Conservation (phyloP, 2,888 invertebrate species). For the Acrobasis repandana region DNA sequence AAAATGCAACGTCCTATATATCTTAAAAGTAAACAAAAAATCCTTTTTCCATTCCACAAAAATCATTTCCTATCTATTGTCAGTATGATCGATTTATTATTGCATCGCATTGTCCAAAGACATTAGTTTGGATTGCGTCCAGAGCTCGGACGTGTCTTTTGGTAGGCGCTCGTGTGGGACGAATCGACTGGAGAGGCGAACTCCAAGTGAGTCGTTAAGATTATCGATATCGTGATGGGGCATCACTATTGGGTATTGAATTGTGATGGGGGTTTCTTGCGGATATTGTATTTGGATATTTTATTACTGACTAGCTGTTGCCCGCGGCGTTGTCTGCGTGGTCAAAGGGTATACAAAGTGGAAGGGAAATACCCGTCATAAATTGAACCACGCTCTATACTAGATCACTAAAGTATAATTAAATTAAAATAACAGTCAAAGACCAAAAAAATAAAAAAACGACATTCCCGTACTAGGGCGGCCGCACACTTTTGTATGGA, state of each 20-base stretch:
- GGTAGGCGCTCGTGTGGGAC: slow-evolving; percentile 59
- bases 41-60: slow-evolving; percentile 18
- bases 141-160: slow-evolving; percentile 50
- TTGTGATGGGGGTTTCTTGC: background rate
- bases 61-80: slow-evolving; percentile 43
- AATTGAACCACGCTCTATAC: too few relatives aligned
- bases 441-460: too few relatives aligned
- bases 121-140: slow-evolving; percentile 65
- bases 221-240: slow-evolving; percentile 45
- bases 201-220: slow-evolving; percentile 45
- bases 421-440: too few relatives aligned
- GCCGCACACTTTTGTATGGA: too few relatives aligned
- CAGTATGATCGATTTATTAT: slow-evolving; percentile 48
- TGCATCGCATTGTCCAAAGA: slow-evolving; percentile 50
- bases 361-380: too few relatives aligned
- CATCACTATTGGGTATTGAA: slow-evolving; percentile 36
- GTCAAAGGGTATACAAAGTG: too few relatives aligned
- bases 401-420: too few relatives aligned
- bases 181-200: slow-evolving; percentile 47
- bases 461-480: too few relatives aligned
- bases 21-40: slow-evolving; percentile 12
- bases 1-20: slow-evolving; percentile 4
- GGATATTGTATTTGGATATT: too few relatives aligned
- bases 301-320: too few relatives aligned
- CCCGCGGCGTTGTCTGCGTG: too few relatives aligned